phyloP scores from a whole-genome alignment of 2,797 vertebrate species.

The Crocidura indochinensis region DNA sequence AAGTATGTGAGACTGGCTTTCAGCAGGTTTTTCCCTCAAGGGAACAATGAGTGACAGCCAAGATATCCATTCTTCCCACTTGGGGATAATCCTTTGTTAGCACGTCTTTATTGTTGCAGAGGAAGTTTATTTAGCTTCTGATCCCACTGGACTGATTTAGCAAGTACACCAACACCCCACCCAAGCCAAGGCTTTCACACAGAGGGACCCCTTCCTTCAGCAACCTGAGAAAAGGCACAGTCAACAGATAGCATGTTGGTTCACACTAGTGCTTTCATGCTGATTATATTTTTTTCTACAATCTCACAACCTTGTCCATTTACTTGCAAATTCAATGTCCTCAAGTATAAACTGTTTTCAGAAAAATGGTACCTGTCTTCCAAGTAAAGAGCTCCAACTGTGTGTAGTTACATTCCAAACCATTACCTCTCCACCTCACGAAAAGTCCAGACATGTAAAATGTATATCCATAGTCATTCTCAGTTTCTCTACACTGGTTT shows the following conservation, averaged over 20 bases:
- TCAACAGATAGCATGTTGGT: rapidly evolving
- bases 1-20: slow-evolving; percentile 73
- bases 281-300: not conserved
- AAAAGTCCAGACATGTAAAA: not conserved
- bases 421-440: not conserved
- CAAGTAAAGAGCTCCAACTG: not conserved
- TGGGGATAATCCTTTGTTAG: slow-evolving; percentile 86
- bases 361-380: not conserved
- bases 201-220: not conserved
- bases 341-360: not conserved
- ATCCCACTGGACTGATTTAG: slow-evolving; percentile 65
- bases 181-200: not conserved
- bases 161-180: slow-evolving; percentile 22
- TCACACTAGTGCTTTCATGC: slow-evolving; percentile 25
- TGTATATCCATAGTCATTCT: not conserved
- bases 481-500: not conserved
- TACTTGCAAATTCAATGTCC: not conserved
- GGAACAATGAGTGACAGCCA: slow-evolving; percentile 84
- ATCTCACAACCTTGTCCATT: slow-evolving; percentile 15
- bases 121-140: slow-evolving; percentile 85
- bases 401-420: too few relatives aligned
- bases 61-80: slow-evolving; percentile 74
- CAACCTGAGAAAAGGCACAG: not conserved
- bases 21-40: slow-evolving; percentile 75
- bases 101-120: slow-evolving; percentile 72